Conservation (phyloP, 2,888 invertebrate species). For the Caenorhabditis virilis region DNA sequence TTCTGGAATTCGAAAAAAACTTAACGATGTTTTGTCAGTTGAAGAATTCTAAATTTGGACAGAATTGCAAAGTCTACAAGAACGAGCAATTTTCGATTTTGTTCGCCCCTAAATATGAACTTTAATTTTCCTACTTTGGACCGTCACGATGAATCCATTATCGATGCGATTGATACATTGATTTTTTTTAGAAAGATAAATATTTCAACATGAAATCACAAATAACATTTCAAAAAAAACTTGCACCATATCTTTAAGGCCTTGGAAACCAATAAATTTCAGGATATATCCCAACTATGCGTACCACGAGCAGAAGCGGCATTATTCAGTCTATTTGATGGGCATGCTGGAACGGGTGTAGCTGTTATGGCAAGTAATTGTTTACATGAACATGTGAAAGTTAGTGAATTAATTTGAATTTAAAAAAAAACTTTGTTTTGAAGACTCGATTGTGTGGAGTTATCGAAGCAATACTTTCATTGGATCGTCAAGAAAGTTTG, state of each 20-base stretch:
- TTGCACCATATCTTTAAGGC: not conserved
- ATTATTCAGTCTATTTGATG: slow-evolving; percentile 84
- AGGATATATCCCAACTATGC: slow-evolving; percentile 22
- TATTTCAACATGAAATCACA: not conserved
- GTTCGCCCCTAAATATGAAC: not conserved
- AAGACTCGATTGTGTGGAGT: slow-evolving; percentile 54
- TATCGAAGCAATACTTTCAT: slow-evolving; percentile 51
- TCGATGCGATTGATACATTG: no score
- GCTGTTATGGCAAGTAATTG: slow-evolving; percentile 80
- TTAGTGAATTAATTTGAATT: no score
- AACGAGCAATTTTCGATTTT: no score
- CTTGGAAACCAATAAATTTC: not conserved
- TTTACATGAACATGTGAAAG: slow-evolving; percentile 80
- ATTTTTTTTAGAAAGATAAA: not conserved
- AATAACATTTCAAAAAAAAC: not conserved
- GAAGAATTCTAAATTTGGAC: not conserved
- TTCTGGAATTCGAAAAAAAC: not conserved
- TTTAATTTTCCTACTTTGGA: not conserved
- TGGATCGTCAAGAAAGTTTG: slow-evolving; percentile 51
- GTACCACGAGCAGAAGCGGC: slow-evolving; percentile 55
- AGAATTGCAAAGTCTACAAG: no score
- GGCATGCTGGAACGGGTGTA: slow-evolving; percentile 83
- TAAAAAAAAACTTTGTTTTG: no score
- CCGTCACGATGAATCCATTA: not conserved
- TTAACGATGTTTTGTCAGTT: not conserved